Evolutionary conservation across 2,888 invertebrate species (phyloP).

Genomic region (Acanthosepion esculentum): DNA sequence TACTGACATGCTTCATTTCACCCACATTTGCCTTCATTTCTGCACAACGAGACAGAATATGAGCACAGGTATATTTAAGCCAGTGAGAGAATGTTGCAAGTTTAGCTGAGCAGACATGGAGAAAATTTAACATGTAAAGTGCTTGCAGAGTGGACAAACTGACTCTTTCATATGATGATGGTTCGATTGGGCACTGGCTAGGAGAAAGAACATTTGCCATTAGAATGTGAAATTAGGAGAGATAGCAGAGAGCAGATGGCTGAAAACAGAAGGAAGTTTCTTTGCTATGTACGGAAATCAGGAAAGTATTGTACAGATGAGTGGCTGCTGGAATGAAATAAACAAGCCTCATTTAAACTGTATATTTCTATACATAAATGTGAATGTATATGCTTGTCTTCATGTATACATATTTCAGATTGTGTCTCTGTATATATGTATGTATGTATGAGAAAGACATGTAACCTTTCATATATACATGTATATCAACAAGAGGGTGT

Average conservation of each 20-base stretch:
- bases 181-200: neutral
- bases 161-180: neutral
- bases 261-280: neutral
- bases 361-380: no score
- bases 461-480: no score
- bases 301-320: neutral
- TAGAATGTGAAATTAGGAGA: constrained; percentile 7
- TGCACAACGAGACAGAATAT: neutral
- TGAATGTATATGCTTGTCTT: no score
- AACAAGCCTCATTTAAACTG: neutral
- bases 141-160: neutral
- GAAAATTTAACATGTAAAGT: neutral
- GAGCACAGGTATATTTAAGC: neutral
- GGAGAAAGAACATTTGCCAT: neutral
- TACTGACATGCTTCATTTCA: neutral
- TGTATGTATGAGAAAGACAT: no score
- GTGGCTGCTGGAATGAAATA: neutral
- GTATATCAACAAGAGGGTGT: no score
- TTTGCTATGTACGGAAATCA: neutral
- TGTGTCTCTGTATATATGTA: no score
- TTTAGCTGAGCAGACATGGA: neutral
- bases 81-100: neutral
- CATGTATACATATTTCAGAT: no score
- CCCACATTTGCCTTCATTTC: neutral
- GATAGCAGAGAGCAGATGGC: neutral